phyloP scores from a whole-genome alignment of 1,140 invertebrate species.

The Orchesella cincta region DNA sequence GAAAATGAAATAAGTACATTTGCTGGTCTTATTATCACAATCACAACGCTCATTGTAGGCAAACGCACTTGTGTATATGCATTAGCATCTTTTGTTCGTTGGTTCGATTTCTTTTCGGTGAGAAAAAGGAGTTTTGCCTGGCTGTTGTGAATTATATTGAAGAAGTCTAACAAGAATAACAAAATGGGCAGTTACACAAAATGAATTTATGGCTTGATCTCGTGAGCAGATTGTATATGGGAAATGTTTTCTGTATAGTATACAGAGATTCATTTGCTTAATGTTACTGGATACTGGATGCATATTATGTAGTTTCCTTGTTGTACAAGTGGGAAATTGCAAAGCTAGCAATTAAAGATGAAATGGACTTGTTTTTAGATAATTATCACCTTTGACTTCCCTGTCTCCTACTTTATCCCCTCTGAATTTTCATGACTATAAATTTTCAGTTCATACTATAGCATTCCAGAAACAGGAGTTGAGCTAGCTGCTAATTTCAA shows the following conservation, averaged over 20 bases:
- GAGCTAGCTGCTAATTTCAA: too few relatives aligned
- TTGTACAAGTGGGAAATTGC: conserved; percentile 9
- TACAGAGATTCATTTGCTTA: not conserved
- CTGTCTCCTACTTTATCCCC: conserved; percentile 1
- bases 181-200: conserved; percentile 35
- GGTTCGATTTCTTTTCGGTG: conserved; percentile 7
- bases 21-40: not conserved
- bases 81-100: conserved; percentile 14
- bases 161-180: not conserved
- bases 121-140: conserved; percentile 4
- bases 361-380: conserved; percentile 29
- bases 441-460: not conserved
- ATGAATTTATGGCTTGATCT: conserved; percentile 41
- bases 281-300: not conserved
- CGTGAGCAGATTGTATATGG: conserved; percentile 44
- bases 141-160: not conserved
- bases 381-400: conserved; percentile 38
- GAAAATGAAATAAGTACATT: conserved; percentile 4
- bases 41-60: not conserved
- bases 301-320: not conserved
- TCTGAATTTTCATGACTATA: not conserved
- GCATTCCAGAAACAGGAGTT: too few relatives aligned
- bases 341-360: conserved; percentile 36
- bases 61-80: not conserved
- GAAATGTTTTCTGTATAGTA: not conserved